Evolutionary conservation across 2,113 vertebrate species (phyloP).

Genomic region (Leiothrix lutea): DNA sequence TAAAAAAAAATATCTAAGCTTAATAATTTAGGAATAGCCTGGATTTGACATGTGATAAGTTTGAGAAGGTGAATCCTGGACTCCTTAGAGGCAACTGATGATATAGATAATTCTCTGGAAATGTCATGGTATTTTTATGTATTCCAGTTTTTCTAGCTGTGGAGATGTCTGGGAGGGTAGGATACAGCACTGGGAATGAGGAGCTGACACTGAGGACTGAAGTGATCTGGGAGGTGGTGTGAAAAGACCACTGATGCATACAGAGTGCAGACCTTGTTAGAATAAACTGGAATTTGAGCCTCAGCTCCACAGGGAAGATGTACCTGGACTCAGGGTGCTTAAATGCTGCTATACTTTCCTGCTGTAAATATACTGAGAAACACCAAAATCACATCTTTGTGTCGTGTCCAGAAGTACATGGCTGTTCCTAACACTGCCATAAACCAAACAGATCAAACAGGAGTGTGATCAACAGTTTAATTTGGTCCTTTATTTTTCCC

Average conservation of each 20-base stretch:
- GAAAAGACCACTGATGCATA: not conserved
- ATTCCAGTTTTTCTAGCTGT: not conserved
- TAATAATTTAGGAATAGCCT: not conserved
- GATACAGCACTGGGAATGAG: not conserved
- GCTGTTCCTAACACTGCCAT: not conserved
- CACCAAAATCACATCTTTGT: not conserved
- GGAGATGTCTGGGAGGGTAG: accelerated
- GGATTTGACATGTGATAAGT: not conserved
- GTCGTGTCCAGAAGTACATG: not conserved
- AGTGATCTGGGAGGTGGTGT: not conserved
- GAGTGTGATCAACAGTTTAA: not conserved
- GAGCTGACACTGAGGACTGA: not conserved
- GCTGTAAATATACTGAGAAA: too few species aligned
- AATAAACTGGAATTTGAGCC: not conserved
- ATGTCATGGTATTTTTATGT: not conserved
- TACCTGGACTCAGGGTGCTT: not conserved
- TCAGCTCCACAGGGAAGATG: not conserved
- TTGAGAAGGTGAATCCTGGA: not conserved
- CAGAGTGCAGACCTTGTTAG: not conserved
- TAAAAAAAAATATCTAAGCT: not conserved
- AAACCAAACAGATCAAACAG: not conserved
- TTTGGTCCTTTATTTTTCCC: not conserved
- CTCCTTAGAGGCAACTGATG: not conserved
- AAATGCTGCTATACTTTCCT: not conserved
- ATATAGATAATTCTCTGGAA: not conserved